These are phyloP conservation scores for Cossypha dichroa DNA, from an alignment of 2,797 vertebrate species.

Conservation along the genomic window DNA sequence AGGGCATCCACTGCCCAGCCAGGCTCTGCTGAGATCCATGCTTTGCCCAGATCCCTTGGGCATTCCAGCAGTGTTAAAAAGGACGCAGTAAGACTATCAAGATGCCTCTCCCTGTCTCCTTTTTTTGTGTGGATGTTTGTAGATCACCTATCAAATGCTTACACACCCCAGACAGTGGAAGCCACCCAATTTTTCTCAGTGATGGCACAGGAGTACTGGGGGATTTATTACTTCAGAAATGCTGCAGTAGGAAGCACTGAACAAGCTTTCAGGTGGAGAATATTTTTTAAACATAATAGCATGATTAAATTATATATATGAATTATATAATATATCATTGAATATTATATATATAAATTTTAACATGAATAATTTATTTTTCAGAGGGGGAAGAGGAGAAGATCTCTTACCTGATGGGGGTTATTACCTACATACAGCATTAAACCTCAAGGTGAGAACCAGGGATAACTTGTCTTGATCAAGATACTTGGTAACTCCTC, in stretches of 20 bases:
- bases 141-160: neutral
- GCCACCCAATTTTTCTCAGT: neutral
- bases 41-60: neutral
- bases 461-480: neutral
- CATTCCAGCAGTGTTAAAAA: neutral
- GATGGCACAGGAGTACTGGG: neutral
- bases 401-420: neutral
- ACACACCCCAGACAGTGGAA: neutral
- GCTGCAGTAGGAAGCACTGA: neutral
- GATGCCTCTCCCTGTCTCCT: neutral
- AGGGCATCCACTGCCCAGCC: neutral
- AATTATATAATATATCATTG: too few relatives aligned
- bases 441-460: neutral
- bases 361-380: neutral
- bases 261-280: neutral
- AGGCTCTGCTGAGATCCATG: neutral
- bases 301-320: neutral
- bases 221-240: too few relatives aligned
- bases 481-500: neutral
- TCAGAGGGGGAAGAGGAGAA: neutral
- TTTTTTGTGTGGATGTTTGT: neutral
- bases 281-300: neutral
- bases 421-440: neutral
- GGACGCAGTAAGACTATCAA: neutral
- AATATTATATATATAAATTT: too few relatives aligned